phyloP scores from a whole-genome alignment of 2,797 vertebrate species.

The Sus cebifrons region DNA sequence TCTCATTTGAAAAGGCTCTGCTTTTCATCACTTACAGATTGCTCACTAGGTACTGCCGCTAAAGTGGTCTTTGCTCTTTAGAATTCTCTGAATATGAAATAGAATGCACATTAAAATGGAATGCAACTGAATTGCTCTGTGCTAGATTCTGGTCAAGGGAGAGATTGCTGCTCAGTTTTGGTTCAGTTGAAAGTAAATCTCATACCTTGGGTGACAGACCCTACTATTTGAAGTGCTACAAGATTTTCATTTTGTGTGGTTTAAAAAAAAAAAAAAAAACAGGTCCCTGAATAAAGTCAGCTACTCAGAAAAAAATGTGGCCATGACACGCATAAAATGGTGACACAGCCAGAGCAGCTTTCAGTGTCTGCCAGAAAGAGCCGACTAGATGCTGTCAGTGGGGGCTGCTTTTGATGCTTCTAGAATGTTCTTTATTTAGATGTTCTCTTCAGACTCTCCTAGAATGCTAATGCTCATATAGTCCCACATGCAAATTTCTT shows the following conservation, averaged over 20 bases:
- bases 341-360: background rate
- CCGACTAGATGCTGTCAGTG: background rate
- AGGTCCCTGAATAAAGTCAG: background rate
- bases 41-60: background rate
- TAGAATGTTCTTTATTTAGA: constrained; percentile 30
- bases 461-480: background rate
- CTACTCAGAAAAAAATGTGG: background rate
- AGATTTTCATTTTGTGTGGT: constrained; percentile 19
- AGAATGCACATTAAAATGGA: constrained; percentile 11
- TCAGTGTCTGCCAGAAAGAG: background rate
- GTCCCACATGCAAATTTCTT: background rate
- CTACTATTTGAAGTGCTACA: background rate
- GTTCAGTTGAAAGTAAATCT: constrained; percentile 43
- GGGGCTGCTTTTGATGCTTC: background rate
- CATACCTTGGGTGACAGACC: background rate
- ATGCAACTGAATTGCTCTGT: constrained; percentile 14
- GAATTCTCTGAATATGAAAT: background rate
- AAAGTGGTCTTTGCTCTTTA: constrained; percentile 30
- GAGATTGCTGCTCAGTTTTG: constrained; percentile 12
- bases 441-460: background rate
- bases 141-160: constrained; percentile 7
- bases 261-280: background rate
- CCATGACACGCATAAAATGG: background rate
- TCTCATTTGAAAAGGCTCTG: constrained; percentile 49
- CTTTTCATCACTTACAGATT: constrained; percentile 27